Evolutionary conservation across 2,888 invertebrate species (phyloP).

Genomic region (Apamea monoglypha): DNA sequence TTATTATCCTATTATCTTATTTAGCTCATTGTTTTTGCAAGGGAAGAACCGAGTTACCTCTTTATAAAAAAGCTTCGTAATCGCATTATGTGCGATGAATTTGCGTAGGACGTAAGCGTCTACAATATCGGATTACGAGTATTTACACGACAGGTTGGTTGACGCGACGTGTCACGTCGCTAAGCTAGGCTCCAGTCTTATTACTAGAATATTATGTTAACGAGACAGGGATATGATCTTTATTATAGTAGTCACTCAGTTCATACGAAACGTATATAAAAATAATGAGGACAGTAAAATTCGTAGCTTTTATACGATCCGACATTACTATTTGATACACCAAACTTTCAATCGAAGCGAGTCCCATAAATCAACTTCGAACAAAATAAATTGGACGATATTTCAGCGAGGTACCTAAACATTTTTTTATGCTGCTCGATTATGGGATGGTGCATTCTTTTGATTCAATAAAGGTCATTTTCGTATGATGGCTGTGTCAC

Average conservation of each 20-base stretch:
- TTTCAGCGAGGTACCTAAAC: constrained; percentile 17
- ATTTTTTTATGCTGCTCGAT: constrained; percentile 22
- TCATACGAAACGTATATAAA: constrained; percentile 19
- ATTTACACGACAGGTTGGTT: constrained; percentile 13
- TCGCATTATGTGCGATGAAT: not conserved
- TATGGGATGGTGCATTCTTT: constrained; percentile 28
- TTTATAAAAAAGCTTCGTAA: not conserved
- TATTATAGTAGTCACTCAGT: constrained; percentile 23
- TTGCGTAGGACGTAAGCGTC: not conserved
- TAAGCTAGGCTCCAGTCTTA: not conserved
- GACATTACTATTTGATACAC: constrained; percentile 39
- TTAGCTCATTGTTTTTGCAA: not conserved
- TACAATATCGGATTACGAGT: constrained; percentile 19
- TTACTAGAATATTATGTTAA: constrained; percentile 16
- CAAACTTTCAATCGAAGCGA: constrained; percentile 25
- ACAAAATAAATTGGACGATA: constrained; percentile 24
- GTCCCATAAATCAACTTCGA: constrained; percentile 26
- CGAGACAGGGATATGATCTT: constrained; percentile 10
- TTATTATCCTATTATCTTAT: not conserved
- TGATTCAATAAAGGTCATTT: constrained; percentile 36
- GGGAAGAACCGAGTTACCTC: no score
- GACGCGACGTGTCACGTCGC: not conserved
- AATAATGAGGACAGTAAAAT: constrained; percentile 24
- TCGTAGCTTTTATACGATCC: constrained; percentile 19
- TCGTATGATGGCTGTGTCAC: not conserved